Base-by-base conservation (phyloP, 2,888 invertebrate species). In the Xanthostigma xanthostigma region DNA sequence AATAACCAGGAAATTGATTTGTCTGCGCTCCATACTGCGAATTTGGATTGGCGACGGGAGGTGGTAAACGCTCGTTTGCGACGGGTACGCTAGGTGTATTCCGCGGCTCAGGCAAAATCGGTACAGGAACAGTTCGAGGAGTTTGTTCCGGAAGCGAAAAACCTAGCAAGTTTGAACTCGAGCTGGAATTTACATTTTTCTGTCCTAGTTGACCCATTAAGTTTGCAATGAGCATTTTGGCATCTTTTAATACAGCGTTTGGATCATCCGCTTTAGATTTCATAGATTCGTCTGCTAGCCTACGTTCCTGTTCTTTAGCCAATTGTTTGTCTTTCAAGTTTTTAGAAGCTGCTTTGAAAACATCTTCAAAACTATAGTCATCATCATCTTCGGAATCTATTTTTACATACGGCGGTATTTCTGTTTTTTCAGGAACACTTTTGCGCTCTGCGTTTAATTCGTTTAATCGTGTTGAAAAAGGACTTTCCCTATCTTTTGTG, bases 301-400 rank as follows among this genome's bases (percentile, higher is more conserved):
- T 54, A 48, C 76, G 71, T 59, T 75, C 73, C 64, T 77, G 74
- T 52, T 74, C 74, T 57, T 74, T 75, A 11, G 76, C 71, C 38
- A 70, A 65, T 57, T 72, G 70, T 56, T 75, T 74, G 51, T 80
- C 80, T 54, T 73, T 78, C 0, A 86, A 79, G 60, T 84, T 86
- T 58, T 79, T 78, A 1, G 79, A 80, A 0, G 81, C 86, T 0
- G 83, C 83, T 62, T 83, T 78, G 56, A 84, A 83, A 41, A 86
- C 84, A 63, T 89, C 89, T 55, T 87, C 86, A 53, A 83, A 85
- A n/a, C 81, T 78, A 57, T 89, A 89, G 59, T 88, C 87, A 57
- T 87, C 87, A 50, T 81, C 81, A 49, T 84, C 85, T 54, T 83
- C 76, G n/a, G 77, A 73, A 50, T 78, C 75, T 33, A 76, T 62